Percentiles rank a stretch among this genome's conserved stretches.
phyloP scores from a whole-genome alignment of 2,888 invertebrate genomes.

The Standfussiana lucernea region DNA sequence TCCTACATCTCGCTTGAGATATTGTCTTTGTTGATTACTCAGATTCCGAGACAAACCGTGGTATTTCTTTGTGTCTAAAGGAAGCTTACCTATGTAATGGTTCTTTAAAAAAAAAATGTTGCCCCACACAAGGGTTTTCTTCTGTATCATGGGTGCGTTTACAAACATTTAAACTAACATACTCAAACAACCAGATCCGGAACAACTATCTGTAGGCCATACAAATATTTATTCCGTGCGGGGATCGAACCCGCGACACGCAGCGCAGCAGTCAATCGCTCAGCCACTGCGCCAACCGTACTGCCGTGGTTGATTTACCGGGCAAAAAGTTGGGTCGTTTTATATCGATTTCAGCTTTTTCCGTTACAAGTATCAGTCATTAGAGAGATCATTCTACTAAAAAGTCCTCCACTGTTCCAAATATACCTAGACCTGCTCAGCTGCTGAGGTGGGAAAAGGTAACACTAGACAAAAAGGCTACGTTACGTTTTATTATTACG shows the following conservation, averaged over 20 bases:
- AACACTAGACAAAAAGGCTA: background rate
- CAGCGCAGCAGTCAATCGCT: too few relatives aligned
- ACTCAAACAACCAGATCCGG: too few relatives aligned
- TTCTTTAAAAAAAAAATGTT: too few relatives aligned
- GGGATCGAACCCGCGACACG: too few relatives aligned
- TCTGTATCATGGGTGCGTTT: too few relatives aligned
- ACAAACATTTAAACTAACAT: too few relatives aligned
- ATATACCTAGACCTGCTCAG: background rate
- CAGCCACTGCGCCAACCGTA: too few relatives aligned
- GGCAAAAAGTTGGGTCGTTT: background rate
- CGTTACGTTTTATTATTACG: background rate
- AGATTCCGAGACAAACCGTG: slow-evolving; percentile 29
- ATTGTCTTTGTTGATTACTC: slow-evolving; percentile 25
- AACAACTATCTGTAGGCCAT: too few relatives aligned
- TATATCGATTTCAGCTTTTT: background rate
- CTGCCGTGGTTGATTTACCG: slow-evolving; percentile 28
- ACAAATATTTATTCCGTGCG: too few relatives aligned
- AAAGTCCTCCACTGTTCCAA: background rate
- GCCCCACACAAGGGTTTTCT: too few relatives aligned
- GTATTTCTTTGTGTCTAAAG: slow-evolving; percentile 31
- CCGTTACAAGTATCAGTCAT: background rate
- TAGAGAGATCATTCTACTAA: too few relatives aligned
- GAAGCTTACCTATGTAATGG: slow-evolving; percentile 9
- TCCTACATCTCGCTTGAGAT: slow-evolving; percentile 12
- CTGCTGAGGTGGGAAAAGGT: background rate